A percentile compares a stretch with the other conserved stretches of the same genome.
phyloP scores from a whole-genome alignment of 2,797 vertebrate genomes.

The Eurystomus glaucurus region DNA sequence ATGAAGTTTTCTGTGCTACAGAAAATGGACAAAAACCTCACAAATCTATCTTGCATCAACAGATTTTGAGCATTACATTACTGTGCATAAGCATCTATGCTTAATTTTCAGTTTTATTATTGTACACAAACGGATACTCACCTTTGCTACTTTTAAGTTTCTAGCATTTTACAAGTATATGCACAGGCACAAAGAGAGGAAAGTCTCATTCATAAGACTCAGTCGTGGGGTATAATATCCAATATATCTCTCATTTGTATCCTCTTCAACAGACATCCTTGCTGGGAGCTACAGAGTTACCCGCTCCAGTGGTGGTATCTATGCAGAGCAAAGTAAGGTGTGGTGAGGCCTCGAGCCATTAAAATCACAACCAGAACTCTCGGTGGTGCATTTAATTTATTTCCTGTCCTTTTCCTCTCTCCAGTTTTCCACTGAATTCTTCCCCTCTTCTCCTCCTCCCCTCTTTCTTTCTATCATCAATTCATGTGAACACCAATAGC shows the following conservation, averaged over 20 bases:
- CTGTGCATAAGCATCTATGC: neutral
- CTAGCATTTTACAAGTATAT: neutral
- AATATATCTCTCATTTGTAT: neutral
- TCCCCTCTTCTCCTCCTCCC: neutral
- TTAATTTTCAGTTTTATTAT: neutral
- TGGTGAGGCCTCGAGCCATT: neutral
- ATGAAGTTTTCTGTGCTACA: neutral
- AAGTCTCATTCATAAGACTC: neutral
- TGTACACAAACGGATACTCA: neutral
- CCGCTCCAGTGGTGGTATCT: accelerated
- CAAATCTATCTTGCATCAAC: neutral
- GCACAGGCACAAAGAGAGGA: neutral
- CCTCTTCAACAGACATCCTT: neutral
- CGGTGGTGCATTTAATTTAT: neutral
- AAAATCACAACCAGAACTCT: neutral
- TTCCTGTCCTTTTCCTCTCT: neutral
- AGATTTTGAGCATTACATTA: neutral
- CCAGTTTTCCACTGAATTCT: neutral
- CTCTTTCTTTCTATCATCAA: neutral
- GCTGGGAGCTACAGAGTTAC: neutral
- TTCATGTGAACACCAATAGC: neutral
- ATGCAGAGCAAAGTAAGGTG: neutral
- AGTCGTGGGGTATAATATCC: neutral
- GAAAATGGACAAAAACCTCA: neutral
- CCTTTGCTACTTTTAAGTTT: neutral